Evolutionary conservation across 2,888 invertebrate species (phyloP), one percentile per base, ranked within the genome.

Genomic region (Myopa testacea): DNA sequence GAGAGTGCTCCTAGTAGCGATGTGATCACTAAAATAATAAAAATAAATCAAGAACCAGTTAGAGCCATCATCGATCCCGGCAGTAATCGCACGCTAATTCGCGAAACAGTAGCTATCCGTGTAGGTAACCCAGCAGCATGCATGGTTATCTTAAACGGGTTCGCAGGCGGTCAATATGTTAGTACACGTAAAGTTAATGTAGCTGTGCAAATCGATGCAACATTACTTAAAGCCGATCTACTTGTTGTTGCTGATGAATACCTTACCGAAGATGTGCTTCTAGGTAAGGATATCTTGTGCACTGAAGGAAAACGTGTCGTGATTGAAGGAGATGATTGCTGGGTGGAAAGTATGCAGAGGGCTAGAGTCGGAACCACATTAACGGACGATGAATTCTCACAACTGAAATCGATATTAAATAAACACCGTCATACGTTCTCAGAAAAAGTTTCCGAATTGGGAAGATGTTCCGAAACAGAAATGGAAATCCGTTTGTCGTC

Each of bases 241-340:
- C 58, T 76, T 10, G 6, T 76, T 16, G 52, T 72, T 19, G 60
- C 70, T 5, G 68, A 79, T 19, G 68, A 71, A 52, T 58, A 69
- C 4, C 63, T 79, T 37, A 69, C 67, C 12, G 77, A 79, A 55
- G 68, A 74, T 2, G 40, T 79, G 34, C 52, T 77, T 10, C 62
- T 79, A 19, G 79, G 80, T 50, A 72, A 72, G 72, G 76, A 81
- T 34, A 55, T 71, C 4, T 26, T 79, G n/a, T 79, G 78, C 34
- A 75, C 70, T 12, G 69, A 78, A 4, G 78, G 78, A 4, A 70
- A 63, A 16, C 78, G 75, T 60, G 71, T 80, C 1, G 65, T 79
- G 19, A 80, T 80, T 12, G 79, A 80, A 65, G 78, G 78, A n/a
- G 76, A 60, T 14, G 71, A 77, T 10, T 80, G 81, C 67, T 67